A percentile compares a stretch with the other conserved stretches of the same genome.
Evolutionary conservation across 92 coral and sea anemone genomes (phyloP).

Genomic region (Epizoanthus rinbou): DNA sequence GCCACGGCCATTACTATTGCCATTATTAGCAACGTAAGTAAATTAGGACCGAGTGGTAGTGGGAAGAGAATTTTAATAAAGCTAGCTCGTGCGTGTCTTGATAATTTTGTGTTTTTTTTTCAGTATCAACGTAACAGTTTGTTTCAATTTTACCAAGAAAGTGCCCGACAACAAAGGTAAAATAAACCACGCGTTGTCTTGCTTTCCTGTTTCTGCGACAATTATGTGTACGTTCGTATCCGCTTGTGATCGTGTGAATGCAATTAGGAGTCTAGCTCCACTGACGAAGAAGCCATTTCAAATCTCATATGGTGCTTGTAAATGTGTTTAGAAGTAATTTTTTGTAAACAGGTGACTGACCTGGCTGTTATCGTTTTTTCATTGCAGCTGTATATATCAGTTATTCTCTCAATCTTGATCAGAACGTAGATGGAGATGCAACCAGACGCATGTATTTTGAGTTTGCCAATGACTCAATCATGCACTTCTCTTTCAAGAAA

Average conservation of each 20-base stretch:
- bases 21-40: too few relatives aligned
- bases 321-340: too few relatives aligned
- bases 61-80: too few relatives aligned
- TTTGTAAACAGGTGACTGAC: background rate
- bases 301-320: background rate
- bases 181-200: too few relatives aligned
- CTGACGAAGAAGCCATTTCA: background rate
- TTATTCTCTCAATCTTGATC: conserved; percentile 22
- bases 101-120: background rate
- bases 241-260: too few relatives aligned
- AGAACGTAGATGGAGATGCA: background rate
- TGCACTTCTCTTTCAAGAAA: conserved; percentile 22
- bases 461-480: background rate
- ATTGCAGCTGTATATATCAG: conserved; percentile 10
- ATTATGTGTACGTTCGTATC: too few relatives aligned
- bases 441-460: conserved; percentile 25
- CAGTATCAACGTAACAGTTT: too few relatives aligned
- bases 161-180: too few relatives aligned
- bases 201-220: too few relatives aligned
- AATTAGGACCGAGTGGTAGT: too few relatives aligned
- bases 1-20: too few relatives aligned
- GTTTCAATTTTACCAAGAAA: too few relatives aligned
- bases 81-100: background rate
- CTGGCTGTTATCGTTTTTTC: background rate
- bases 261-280: background rate